Percentiles rank a stretch among this genome's conserved stretches.
phyloP scores from a whole-genome alignment of 2,113 vertebrate genomes.

The Charadrius vociferus region DNA sequence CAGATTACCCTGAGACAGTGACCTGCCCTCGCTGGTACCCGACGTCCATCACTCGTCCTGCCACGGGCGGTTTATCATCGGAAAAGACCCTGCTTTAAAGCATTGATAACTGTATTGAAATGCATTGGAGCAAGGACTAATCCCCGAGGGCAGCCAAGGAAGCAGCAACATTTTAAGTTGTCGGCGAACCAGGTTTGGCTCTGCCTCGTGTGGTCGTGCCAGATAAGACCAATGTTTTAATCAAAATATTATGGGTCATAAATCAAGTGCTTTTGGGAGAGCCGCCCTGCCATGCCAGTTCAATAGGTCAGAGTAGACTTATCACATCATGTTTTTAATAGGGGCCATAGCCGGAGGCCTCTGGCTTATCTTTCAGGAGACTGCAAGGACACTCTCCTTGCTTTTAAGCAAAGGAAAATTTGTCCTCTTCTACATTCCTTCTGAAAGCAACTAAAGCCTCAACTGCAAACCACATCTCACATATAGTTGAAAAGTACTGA shows the following conservation, averaged over 20 bases:
- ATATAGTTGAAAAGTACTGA: neutral
- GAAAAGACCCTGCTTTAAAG: neutral
- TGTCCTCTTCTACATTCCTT: neutral
- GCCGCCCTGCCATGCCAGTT: neutral
- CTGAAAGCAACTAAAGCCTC: neutral
- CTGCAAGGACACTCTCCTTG: neutral
- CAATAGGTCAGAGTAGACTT: neutral
- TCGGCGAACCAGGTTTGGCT: neutral
- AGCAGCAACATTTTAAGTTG: neutral
- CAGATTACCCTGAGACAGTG: fast-evolving
- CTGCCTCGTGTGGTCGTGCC: neutral
- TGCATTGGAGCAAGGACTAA: neutral
- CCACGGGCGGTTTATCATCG: neutral
- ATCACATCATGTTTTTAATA: neutral
- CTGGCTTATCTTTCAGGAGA: neutral
- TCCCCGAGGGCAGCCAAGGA: neutral
- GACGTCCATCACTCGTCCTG: fast-evolving
- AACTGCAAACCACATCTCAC: neutral
- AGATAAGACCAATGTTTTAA: conserved; percentile 48
- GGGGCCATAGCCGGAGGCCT: neutral
- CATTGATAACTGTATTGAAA: neutral
- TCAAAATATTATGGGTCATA: neutral
- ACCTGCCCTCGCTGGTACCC: fast-evolving
- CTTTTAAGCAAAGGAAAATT: neutral
- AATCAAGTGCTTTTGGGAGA: neutral